Percentiles rank a stretch among this genome's conserved stretches.
phyloP scores from a whole-genome alignment of 2,888 invertebrate genomes.

The Hirudinaria manillensis region DNA sequence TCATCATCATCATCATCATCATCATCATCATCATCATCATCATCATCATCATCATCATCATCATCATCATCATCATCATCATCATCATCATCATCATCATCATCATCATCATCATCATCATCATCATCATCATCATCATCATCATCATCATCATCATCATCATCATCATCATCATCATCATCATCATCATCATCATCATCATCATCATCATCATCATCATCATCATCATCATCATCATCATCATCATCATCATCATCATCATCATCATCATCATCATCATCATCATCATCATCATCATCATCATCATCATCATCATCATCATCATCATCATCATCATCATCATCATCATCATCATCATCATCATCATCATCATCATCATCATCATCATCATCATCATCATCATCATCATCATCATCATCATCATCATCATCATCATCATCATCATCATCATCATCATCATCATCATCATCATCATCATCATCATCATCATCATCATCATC shows the following conservation, averaged over 20 bases:
- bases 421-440: slow-evolving; percentile 9
- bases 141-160: slow-evolving; percentile 18
- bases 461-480: slow-evolving; percentile 9
- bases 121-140: slow-evolving; percentile 23
- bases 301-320: slow-evolving; percentile 9
- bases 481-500: slow-evolving; percentile 9
- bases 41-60: slow-evolving; percentile 19
- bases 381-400: slow-evolving; percentile 8
- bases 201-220: slow-evolving; percentile 22
- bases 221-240: slow-evolving; percentile 13
- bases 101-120: slow-evolving; percentile 21
- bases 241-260: slow-evolving; percentile 9
- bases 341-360: slow-evolving; percentile 9
- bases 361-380: slow-evolving; percentile 9
- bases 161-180: slow-evolving; percentile 21
- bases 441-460: slow-evolving; percentile 8
- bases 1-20: slow-evolving; percentile 23
- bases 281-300: slow-evolving; percentile 9
- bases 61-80: slow-evolving; percentile 21
- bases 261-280: slow-evolving; percentile 8
- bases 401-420: slow-evolving; percentile 9
- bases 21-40: slow-evolving; percentile 21
- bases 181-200: slow-evolving; percentile 23
- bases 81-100: slow-evolving; percentile 22
- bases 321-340: slow-evolving; percentile 8